Percentiles rank a stretch among this genome's conserved stretches.
Evolutionary conservation across 92 coral and sea anemone species (phyloP).

Genomic region (Heteractis magnifica): DNA sequence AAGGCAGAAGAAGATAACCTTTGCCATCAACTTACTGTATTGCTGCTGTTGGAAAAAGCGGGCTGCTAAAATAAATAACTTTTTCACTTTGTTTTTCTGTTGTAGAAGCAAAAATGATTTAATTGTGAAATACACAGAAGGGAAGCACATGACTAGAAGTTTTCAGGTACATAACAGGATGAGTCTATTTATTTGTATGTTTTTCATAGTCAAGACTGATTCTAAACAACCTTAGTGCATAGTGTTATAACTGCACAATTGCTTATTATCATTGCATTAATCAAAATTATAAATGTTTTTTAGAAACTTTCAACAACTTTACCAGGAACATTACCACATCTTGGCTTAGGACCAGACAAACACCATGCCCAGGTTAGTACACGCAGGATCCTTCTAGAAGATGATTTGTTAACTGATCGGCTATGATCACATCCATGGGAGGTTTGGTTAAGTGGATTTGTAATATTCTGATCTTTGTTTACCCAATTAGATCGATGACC

Average conservation of each 20-base stretch:
- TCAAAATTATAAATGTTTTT: not conserved
- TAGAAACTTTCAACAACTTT: conserved; percentile 69
- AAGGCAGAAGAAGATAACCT: too few relatives aligned
- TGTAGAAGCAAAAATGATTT: conserved; percentile 72
- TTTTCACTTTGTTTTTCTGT: not conserved
- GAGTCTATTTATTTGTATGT: not conserved
- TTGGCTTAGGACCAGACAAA: conserved; percentile 66
- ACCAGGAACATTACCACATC: conserved; percentile 81
- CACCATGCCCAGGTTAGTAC: conserved; percentile 61
- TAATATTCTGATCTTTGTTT: not conserved
- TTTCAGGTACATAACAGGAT: conserved; percentile 55
- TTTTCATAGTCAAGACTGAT: not conserved
- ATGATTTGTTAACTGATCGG: not conserved
- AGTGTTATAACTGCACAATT: not conserved
- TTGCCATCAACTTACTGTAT: too few relatives aligned
- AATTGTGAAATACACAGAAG: conserved; percentile 79
- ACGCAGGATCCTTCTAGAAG: not conserved
- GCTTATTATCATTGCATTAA: not conserved
- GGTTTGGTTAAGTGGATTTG: too few relatives aligned
- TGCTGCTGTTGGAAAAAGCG: too few relatives aligned
- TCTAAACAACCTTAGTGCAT: not conserved
- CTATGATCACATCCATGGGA: too few relatives aligned
- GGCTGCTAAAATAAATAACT: too few relatives aligned
- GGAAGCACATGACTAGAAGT: conserved; percentile 66
- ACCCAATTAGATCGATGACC: conserved; percentile 50